Evolutionary conservation across 64 coral and sea anemone species (phyloP), one percentile per base, ranked within the genome.

Genomic region (Montipora foliosa): DNA sequence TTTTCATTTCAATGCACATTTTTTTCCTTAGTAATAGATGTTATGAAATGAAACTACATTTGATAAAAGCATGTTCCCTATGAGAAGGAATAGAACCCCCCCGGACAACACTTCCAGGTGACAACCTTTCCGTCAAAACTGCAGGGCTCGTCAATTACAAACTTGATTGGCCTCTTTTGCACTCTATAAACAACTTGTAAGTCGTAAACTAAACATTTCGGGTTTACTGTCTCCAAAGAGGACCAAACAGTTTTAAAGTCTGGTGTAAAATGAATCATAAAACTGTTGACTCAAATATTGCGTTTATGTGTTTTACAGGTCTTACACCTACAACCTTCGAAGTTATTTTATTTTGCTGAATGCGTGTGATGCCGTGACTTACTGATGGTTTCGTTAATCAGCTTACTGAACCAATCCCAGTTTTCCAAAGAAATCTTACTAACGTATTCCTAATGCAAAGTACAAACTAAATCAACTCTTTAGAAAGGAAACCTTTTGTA

Each of bases 331-430:
- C 0, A 19, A 4, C 5, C 76, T 16, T 19, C 11, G 76, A 15
- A 49, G 76, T 78, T 49, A 50, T 78, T 78, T 48, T 49, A 37
- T 14, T 49, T 78, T 78, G 47, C 44, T 16, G 4, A 49, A 2
- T 14, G 15, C 44, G 47, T 46, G 82, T 86, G 66, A 86, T 86
- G 46, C 11, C 82, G 82, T 86, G 82, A 86, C 82, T 70, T 14
- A 17, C 16, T 86, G 82, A 86, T 86, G 49, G 82, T 25, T 86
- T 86, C 71, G 71, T 46, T 86, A 86, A 86, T 86, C 82, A 50
- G 64, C 82, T 86, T 86, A 86, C 8, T 86, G 68, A 11, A 22
- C 16, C 82, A 72, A 86, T 86, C 66, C 19, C n/a, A 86, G 82
- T 86, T 71, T 84, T 78, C 67, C 46, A 17, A 51, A 2, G 8